phyloP scores from a whole-genome alignment of 1,140 invertebrate genomes.

The Diabrotica virgifera region DNA sequence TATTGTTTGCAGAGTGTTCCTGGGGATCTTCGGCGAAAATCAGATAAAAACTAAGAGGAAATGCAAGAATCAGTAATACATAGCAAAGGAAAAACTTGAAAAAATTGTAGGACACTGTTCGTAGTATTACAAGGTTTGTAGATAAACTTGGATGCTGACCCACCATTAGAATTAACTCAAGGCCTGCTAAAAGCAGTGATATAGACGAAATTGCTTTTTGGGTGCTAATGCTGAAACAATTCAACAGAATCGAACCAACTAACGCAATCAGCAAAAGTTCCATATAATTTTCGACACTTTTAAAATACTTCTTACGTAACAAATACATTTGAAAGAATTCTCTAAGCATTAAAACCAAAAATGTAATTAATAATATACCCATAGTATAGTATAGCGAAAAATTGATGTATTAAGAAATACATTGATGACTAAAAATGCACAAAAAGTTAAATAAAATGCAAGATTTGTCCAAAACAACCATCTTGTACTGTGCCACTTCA shows the following conservation, averaged over 20 bases:
- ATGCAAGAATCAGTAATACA: conserved; percentile 74
- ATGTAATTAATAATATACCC: conserved; percentile 49
- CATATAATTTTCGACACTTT: conserved; percentile 66
- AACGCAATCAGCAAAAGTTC: conserved; percentile 64
- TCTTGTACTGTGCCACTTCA: conserved; percentile 77
- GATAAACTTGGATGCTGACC: conserved; percentile 71
- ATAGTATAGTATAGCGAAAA: conserved; percentile 23
- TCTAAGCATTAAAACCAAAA: conserved; percentile 58
- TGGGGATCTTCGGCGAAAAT: conserved; percentile 55
- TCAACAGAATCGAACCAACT: conserved; percentile 55
- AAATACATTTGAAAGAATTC: conserved; percentile 74
- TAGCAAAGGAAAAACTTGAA: conserved; percentile 76
- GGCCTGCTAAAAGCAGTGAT: conserved; percentile 68
- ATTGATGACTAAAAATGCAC: conserved; percentile 62
- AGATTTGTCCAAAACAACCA: conserved; percentile 71
- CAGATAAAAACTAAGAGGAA: conserved; percentile 75
- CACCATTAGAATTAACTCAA: conserved; percentile 71
- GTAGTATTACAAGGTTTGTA: conserved; percentile 76
- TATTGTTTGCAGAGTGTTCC: conserved; percentile 41
- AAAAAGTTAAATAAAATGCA: conserved; percentile 67
- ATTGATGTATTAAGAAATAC: too few relatives aligned
- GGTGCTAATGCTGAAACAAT: conserved; percentile 49
- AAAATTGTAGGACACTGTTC: conserved; percentile 74
- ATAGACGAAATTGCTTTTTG: conserved; percentile 60
- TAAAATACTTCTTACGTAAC: too few relatives aligned